Percentiles rank a stretch among this genome's conserved stretches.
Evolutionary conservation across 2,888 invertebrate species (phyloP).

Genomic region (Xylota segnis): DNA sequence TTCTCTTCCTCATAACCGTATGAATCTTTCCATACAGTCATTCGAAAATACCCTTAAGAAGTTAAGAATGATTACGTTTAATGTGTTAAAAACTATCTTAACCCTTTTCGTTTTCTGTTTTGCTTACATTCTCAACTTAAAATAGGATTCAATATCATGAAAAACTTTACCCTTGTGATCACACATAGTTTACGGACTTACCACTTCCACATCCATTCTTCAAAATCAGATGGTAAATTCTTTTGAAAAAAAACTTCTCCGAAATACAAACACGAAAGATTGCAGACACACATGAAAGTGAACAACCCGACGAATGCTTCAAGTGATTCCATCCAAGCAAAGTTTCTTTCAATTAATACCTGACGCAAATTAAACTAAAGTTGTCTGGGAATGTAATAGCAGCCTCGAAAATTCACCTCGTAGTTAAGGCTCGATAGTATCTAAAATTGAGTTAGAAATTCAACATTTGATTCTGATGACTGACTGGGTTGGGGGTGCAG

Average conservation of each 20-base stretch:
- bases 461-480: conserved; percentile 5
- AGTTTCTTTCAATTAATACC: conserved; percentile 58
- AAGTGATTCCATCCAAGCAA: conserved; percentile 16
- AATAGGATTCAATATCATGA: background rate
- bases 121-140: background rate
- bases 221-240: background rate
- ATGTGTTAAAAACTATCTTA: background rate
- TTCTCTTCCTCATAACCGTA: too few relatives aligned
- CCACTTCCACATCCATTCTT: background rate
- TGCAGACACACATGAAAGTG: conserved; percentile 2
- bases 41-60: background rate
- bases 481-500: background rate
- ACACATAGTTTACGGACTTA: background rate
- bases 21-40: too few relatives aligned
- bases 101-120: background rate
- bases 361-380: conserved; percentile 27
- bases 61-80: background rate
- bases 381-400: background rate
- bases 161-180: conserved; percentile 20
- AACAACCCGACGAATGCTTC: conserved; percentile 14
- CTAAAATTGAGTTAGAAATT: conserved; percentile 26
- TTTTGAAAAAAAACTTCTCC: background rate
- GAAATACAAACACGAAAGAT: background rate
- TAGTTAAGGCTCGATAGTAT: background rate
- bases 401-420: background rate